A percentile compares a stretch with the other conserved stretches of the same genome.
Conservation (phyloP, 2,888 invertebrate genomes). For the Panopea generosa region DNA sequence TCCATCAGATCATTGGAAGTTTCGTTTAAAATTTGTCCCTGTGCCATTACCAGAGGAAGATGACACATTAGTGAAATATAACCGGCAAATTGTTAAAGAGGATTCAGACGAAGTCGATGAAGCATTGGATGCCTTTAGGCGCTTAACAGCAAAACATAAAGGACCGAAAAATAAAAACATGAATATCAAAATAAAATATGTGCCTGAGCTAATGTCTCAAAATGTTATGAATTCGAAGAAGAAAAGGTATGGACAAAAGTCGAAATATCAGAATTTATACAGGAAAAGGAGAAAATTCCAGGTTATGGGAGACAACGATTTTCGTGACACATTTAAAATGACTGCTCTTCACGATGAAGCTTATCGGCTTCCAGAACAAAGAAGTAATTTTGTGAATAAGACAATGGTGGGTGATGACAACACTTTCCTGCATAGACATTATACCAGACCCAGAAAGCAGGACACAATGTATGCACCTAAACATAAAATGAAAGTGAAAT, state of each 20-base stretch:
- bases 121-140: conserved; percentile 40
- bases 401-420: neutral
- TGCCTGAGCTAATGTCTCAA: conserved; percentile 7
- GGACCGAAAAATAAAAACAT: conserved; percentile 1
- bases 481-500: conserved; percentile 33
- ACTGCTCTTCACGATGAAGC: too few species aligned
- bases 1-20: conserved; percentile 23
- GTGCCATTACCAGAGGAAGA: conserved; percentile 24
- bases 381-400: neutral
- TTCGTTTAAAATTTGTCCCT: conserved; percentile 49
- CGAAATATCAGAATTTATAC: neutral
- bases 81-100: conserved; percentile 23
- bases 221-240: neutral
- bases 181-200: conserved; percentile 10
- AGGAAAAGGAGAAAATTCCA: conserved; percentile 8
- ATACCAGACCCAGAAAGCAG: too few species aligned
- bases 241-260: neutral
- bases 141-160: conserved; percentile 32
- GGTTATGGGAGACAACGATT: neutral
- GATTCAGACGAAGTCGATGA: conserved; percentile 34
- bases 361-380: too few species aligned
- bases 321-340: too few species aligned
- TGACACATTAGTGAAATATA: conserved; percentile 29
- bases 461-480: too few species aligned
- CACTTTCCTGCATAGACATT: too few species aligned